Evolutionary conservation across 2,113 vertebrate genomes (phyloP).

Genomic region (Cisticola juncidis): DNA sequence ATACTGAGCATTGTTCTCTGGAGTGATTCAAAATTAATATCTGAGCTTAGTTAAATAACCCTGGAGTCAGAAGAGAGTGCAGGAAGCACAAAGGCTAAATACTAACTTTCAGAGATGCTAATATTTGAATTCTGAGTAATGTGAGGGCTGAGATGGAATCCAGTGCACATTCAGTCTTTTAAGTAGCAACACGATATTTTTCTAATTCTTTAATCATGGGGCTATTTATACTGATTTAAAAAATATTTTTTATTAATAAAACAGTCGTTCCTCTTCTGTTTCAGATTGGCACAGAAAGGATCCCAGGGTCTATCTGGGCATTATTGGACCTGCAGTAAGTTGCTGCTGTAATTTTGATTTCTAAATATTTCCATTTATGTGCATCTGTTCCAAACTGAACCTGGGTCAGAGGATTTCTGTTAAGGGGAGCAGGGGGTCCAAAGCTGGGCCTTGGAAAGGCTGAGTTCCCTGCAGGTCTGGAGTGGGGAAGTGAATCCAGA

Average conservation of each 20-base stretch:
- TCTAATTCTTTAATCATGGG: neutral
- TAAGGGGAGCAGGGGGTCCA: neutral
- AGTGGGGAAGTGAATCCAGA: rapidly evolving
- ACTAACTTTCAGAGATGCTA: neutral
- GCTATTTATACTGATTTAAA: neutral
- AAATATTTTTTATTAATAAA: neutral
- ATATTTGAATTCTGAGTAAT: neutral
- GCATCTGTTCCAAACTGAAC: neutral
- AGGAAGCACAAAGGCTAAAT: neutral
- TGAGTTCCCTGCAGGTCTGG: neutral
- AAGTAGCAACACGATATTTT: neutral
- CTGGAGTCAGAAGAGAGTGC: neutral
- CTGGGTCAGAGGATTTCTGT: neutral
- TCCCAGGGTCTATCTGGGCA: conserved; percentile 78
- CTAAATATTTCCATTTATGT: neutral
- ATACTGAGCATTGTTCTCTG: neutral
- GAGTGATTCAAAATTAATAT: conserved; percentile 8
- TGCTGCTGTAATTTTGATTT: neutral
- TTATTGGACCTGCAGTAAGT: conserved; percentile 87
- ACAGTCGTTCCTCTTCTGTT: conserved; percentile 6
- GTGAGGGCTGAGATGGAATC: neutral
- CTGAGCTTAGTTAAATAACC: conserved; percentile 15
- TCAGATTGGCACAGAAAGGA: conserved; percentile 85
- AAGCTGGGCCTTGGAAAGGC: neutral
- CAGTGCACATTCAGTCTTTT: neutral